A percentile compares a stretch with the other conserved stretches of the same genome.
These are phyloP conservation scores for Proctacanthus coquilletti DNA, from an alignment of 1,140 invertebrate species.

Conservation along the genomic window DNA sequence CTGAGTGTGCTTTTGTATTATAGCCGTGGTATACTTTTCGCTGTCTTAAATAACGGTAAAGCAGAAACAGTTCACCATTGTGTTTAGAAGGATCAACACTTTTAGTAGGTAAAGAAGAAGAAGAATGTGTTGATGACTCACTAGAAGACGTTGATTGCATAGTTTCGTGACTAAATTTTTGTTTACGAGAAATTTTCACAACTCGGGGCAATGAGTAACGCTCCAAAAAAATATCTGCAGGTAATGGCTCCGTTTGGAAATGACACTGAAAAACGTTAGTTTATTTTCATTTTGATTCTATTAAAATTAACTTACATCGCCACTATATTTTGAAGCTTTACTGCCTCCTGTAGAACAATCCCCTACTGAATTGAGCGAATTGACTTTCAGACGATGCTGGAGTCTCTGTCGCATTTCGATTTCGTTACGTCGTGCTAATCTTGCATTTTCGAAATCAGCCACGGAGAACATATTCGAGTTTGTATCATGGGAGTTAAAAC, in stretches of 20 bases:
- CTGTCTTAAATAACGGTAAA: constrained; percentile 24
- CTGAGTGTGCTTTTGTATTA: constrained; percentile 20
- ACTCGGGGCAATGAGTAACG: constrained; percentile 38
- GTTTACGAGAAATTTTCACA: constrained; percentile 29
- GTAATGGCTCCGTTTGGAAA: constrained; percentile 18
- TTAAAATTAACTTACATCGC: constrained; percentile 15
- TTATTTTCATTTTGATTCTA: background rate
- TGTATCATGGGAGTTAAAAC: constrained; percentile 29
- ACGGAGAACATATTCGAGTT: constrained; percentile 30
- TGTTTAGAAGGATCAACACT: constrained; percentile 2
- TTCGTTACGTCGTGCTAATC: constrained; percentile 28
- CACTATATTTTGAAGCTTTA: constrained; percentile 24
- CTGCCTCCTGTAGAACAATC: constrained; percentile 30
- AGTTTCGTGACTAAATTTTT: constrained; percentile 23
- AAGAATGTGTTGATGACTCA: constrained; percentile 27
- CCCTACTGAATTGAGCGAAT: constrained; percentile 16
- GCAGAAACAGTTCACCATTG: constrained; percentile 23
- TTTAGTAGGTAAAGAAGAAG: background rate
- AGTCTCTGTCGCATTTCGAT: constrained; percentile 25
- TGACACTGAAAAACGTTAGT: constrained; percentile 1
- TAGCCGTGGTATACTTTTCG: constrained; percentile 25
- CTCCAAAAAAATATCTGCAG: constrained; percentile 34
- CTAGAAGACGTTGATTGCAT: constrained; percentile 27
- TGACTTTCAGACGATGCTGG: constrained; percentile 14
- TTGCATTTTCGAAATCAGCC: constrained; percentile 28